Base-by-base conservation (phyloP, 30 jellyfish, hydroid and myxozoan genomes). In the Sanderia malayensis region DNA sequence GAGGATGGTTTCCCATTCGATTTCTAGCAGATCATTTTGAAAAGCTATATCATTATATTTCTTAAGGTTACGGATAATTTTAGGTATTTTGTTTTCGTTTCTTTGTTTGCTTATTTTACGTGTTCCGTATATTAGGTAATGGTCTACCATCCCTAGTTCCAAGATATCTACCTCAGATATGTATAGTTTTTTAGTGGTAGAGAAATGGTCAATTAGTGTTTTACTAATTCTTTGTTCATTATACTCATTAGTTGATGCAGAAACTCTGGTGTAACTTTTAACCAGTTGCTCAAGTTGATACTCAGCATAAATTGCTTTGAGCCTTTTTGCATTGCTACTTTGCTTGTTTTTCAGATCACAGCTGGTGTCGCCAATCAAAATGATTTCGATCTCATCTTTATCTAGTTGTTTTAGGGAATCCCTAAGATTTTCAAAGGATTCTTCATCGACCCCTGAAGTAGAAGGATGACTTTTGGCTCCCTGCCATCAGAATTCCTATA, bases 131-230 rank as follows among this genome's bases (percentile, higher is more conserved):
- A 32, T 57, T 57, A 67, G 79, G 21, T 44, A 67, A 32, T 67
- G 79, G 44, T 47, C 81, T 1, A 45, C 69, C 46, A 46, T 70
- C 81, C 70, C 70, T 69, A 70, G 70, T 22, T 70, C 69, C 69
- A 70, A 0, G 81, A 67, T 9, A 70, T 70, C 81, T 70, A 41
- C 58, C 67, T 70, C 81, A 70, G 65, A 70, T 44, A 46, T 45
- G 71, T 70, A 21, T 70, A 41, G 70, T 70, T 70, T 70, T 46
- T 37, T 70, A 46, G 81, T 70, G 81, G 81, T 70, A 70, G 81
- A 47, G 81, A 70, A 45, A 47, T 69, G 69, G 69, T 44, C 81
- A 69, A 69, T 69, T 64, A 69, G 69, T 20, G 81, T 69, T 69
- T 44, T 69, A n/a, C 81, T 66, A 53, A 66, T 32, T 66, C 79